Base-by-base conservation (phyloP, 2,797 vertebrate species). In the Lophotriccus pileatus region DNA sequence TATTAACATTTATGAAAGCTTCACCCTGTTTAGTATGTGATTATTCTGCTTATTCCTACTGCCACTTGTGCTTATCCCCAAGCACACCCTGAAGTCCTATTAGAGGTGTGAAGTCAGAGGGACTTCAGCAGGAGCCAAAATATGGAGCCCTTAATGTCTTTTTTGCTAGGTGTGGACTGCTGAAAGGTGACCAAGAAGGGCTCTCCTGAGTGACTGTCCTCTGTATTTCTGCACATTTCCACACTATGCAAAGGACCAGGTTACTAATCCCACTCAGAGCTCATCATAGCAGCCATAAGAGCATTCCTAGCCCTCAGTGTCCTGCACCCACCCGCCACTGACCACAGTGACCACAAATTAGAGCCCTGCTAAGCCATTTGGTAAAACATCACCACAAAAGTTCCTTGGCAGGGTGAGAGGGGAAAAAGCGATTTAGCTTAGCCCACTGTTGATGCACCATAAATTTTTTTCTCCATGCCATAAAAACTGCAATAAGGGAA, bases 371-470 rank as follows among this genome's bases (percentile, higher is more conserved):
- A 36, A 64, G 39, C 53, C 34, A 11, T 63, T 72, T 52, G 28
- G 36, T 73, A 55, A 75, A 72, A 63, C 43, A 59, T 50, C 87
- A 46, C 50, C 0, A 0, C 59, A 39, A 58, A 85, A 84, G 24
- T 79, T 60, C 63, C 83, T 87, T 92, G 86, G 88, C 91, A 94
- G 85, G 55, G 25, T 16, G 36, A 79, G 70, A 93, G 39, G 60
- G 60, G 70, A 50, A 73, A 81, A 93, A 90, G n/a, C 32, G 36
- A 20, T 94, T 94, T 86, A 90, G 59, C 52, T 34, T 67, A 86
- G 85, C n/a, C 12, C 0, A 0, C 47, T 79, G 14, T 49, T 84
- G 70, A 46, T 87, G 49, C 47, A 69, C 56, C 67, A 34, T 87
- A 85, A 96, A 89, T 91, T 78, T 89, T 93, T 93, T 87, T 55